phyloP scores from a whole-genome alignment of 1,140 invertebrate genomes.

The Aleiodes sp. region DNA sequence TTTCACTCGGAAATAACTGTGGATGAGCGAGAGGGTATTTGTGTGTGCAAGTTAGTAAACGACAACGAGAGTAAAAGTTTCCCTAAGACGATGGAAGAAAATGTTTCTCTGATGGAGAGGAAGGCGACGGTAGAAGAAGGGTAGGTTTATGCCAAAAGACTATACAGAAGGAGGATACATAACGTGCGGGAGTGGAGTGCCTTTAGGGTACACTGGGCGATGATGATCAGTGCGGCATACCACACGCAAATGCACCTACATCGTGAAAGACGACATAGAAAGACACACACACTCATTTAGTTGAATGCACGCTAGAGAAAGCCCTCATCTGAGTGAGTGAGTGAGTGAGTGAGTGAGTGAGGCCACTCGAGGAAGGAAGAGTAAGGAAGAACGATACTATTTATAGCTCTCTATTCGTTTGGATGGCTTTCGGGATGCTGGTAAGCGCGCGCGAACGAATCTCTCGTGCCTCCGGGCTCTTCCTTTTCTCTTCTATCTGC shows the following conservation, averaged over 20 bases:
- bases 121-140: background rate
- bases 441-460: slow-evolving; percentile 34
- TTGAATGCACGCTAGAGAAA: background rate
- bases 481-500: too few relatives aligned
- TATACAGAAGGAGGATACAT: slow-evolving; percentile 4
- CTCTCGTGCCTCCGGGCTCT: slow-evolving; percentile 1
- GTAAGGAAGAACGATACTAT: slow-evolving; percentile 40
- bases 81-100: background rate
- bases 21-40: slow-evolving; percentile 19
- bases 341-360: background rate
- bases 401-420: slow-evolving; percentile 43
- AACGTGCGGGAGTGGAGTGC: background rate
- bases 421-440: slow-evolving; percentile 35
- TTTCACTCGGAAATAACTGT: slow-evolving; percentile 48
- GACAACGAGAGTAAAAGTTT: slow-evolving; percentile 8
- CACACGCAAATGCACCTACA: too few relatives aligned
- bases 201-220: background rate
- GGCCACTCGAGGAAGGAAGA: background rate
- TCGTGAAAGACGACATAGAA: background rate
- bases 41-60: slow-evolving; percentile 29
- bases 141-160: background rate
- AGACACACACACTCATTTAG: background rate
- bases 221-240: background rate
- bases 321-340: background rate
- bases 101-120: too few relatives aligned